Base-by-base conservation (phyloP, 2,888 invertebrate species). In the Melieria crassipennis region DNA sequence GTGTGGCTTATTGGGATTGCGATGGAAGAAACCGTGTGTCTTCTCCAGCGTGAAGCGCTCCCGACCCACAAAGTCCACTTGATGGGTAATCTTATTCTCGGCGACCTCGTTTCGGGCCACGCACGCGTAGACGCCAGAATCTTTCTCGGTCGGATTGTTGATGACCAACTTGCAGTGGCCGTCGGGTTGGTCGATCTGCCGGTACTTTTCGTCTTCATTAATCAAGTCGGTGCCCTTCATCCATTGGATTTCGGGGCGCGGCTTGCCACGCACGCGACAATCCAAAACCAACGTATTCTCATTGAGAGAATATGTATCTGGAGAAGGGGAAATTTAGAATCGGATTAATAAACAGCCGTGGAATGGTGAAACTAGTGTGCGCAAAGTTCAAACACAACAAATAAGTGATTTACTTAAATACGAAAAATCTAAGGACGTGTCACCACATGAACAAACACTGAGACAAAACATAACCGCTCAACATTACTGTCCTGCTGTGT, bases 261-360 rank as follows among this genome's bases (percentile, higher is more conserved):
- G 93, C 78, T 92, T 91, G 42, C 93, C 93, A 71, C 92, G 90
- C 61, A 95, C 91, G 65, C 92, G 90, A 81, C 95, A 95, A 86
- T 95, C 94, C 75, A 95, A 87, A 43, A 91, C 89, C 66, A 95
- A 85, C 83, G 94, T 92, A 83, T 94, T 91, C 80, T 92, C 92
- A 56, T 90, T 88, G 64, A 91, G 88, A 81, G 91, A 91, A 84
- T 93, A 95, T 10, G 89, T 90, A 85, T 95, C 94, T 91, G 86
- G 62, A 71, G 69, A 67, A 2, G 42, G 43, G 0, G 11, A 13
- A n/a, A 67, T 43, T 13, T 4, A 13, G 0, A 7, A 50, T 11
- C 13, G 43, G 1, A n/a, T 42, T 43, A 42, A 42, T n/a, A 30
- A 30, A 30, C 30, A 30, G 30, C 30, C 30, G 30, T 30, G 30